Evolutionary conservation across 2,888 invertebrate species (phyloP), one percentile per base, ranked within the genome.

Genomic region (Rhorus exstirpatorius): DNA sequence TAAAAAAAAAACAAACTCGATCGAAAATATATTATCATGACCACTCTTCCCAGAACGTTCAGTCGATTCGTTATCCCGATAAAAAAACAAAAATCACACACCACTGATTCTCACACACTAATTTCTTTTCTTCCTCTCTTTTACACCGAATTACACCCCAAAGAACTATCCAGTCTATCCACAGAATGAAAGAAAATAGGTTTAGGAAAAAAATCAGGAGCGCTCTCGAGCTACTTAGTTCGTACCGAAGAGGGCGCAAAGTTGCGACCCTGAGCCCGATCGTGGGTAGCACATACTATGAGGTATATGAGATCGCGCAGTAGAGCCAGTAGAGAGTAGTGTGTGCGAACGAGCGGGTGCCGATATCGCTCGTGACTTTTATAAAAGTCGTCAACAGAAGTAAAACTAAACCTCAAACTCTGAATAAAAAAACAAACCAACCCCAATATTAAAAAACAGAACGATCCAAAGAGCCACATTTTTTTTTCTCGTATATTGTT

Each of bases 211-310:
- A n/a, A 31, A 12, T n/a, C 26, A 46, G 17, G 65, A 1, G 24
- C 10, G 17, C 10, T 6, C 21, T 3, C n/a, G 53, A 14, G 55
- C 10, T 70, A 24, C n/a, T 60, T 31, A 49, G 75, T 78, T 58
- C 51, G 63, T 76, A 61, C 63, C 70, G 77, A 74, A 31, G 84
- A 83, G 84, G 83, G 83, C 83, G 84, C 83, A 76, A 83, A 83
- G 83, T 79, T 83, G 76, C 83, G 84, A 84, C 84, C 83, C 83
- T 84, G 84, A 83, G 83, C 80, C 81, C 72, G 78, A 72, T 81
- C 79, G 49, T 65, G 61, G 65, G 10, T 1, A 8, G 1, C 41
- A 41, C 35, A 58, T 26, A 35, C 35, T 60, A 35, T 60, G 63
- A 58, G 51, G 38, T 58, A 3, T 2, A 6, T 31, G 31, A 58